Evolutionary conservation across 30 jellyfish, hydroid and myxozoan species (phyloP).

Genomic region (Pseudorhiza aurosa): DNA sequence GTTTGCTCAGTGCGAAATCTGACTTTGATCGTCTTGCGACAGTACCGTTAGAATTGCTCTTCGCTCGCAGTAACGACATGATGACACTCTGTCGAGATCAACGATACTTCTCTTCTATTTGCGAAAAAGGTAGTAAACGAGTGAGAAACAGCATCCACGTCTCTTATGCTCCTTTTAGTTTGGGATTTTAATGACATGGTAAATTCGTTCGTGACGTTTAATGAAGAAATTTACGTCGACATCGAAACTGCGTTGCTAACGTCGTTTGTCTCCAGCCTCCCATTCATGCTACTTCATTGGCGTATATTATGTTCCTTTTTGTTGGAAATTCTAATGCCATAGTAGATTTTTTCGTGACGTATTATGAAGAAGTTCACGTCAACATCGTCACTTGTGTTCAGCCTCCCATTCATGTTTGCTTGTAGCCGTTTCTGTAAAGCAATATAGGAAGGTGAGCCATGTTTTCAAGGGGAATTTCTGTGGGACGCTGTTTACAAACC

Average conservation of each 20-base stretch:
- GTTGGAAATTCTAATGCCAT: neutral
- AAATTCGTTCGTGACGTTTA: too few relatives aligned
- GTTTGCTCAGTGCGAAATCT: neutral
- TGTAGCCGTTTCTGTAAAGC: neutral
- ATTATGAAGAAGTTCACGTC: neutral
- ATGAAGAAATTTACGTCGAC: too few relatives aligned
- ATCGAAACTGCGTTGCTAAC: too few relatives aligned
- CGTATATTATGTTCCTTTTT: neutral
- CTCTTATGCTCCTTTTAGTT: too few relatives aligned
- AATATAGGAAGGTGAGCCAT: neutral
- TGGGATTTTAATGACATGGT: too few relatives aligned
- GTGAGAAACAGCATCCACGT: too few relatives aligned
- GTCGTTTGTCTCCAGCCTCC: too few relatives aligned
- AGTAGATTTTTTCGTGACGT: neutral
- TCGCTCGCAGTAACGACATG: conserved; percentile 52
- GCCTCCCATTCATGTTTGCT: conserved; percentile 7
- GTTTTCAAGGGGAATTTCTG: neutral
- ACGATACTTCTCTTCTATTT: too few relatives aligned
- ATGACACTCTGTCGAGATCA: too few relatives aligned
- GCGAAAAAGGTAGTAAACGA: too few relatives aligned
- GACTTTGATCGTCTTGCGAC: conserved; percentile 46
- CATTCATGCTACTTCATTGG: too few relatives aligned
- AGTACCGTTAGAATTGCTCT: conserved; percentile 13
- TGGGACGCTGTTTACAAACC: neutral
- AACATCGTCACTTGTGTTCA: neutral